Conservation (phyloP, 2,888 invertebrate genomes). For the Napeogenes sylphis region DNA sequence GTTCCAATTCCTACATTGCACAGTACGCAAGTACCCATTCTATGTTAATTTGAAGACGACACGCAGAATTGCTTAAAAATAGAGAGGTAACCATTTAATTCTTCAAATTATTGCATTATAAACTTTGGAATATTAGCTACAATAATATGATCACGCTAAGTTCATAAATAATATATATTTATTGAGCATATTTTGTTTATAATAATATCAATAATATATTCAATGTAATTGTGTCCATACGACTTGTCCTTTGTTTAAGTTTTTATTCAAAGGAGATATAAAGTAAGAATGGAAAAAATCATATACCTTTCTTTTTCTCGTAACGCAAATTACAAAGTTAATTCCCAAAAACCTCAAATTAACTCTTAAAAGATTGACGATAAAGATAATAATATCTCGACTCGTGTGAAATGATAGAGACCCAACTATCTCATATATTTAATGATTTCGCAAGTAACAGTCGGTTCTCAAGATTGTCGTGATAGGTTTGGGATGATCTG, state of each 20-base stretch:
- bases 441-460: constrained; percentile 35
- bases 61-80: constrained; percentile 49
- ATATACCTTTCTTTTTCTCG: too few species aligned
- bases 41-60: constrained; percentile 63
- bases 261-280: too few species aligned
- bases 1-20: constrained; percentile 57
- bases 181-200: too few species aligned
- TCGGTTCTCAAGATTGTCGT: constrained; percentile 40
- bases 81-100: constrained; percentile 3
- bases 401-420: constrained; percentile 11
- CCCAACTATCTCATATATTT: constrained; percentile 29
- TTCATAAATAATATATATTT: too few species aligned
- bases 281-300: too few species aligned
- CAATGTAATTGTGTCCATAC: too few species aligned
- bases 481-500: constrained; percentile 47
- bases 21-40: constrained; percentile 48
- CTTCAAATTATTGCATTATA: constrained; percentile 1
- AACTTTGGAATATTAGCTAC: background rate
- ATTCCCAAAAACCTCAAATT: background rate
- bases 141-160: too few species aligned
- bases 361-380: constrained; percentile 15
- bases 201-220: too few species aligned
- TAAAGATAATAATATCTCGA: constrained; percentile 10
- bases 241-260: too few species aligned
- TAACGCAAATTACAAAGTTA: too few species aligned